Evolutionary conservation across 2,888 invertebrate species (phyloP).

Genomic region (Yponomeuta malinellus): DNA sequence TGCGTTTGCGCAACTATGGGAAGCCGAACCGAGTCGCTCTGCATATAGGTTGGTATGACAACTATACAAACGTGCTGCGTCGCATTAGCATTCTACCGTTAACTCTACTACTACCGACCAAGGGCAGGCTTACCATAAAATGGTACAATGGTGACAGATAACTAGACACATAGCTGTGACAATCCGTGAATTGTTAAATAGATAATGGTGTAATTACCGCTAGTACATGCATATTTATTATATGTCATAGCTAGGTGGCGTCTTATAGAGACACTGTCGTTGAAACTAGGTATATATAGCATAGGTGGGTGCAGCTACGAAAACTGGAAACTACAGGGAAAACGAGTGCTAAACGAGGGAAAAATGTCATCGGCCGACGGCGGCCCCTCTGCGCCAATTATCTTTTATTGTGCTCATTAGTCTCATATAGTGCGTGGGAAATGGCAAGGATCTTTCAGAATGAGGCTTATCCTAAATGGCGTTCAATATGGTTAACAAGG

Average conservation of each 20-base stretch:
- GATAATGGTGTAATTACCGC: neutral
- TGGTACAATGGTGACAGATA: neutral
- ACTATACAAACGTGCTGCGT: conserved; percentile 42
- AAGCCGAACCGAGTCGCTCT: conserved; percentile 6
- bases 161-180: neutral
- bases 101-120: conserved; percentile 44
- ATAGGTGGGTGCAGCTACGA: neutral
- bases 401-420: conserved; percentile 33
- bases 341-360: neutral
- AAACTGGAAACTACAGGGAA: neutral
- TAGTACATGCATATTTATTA: neutral
- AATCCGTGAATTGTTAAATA: conserved; percentile 3
- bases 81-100: conserved; percentile 71
- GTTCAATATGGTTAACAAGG: no score
- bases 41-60: conserved; percentile 26
- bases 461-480: no score
- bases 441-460: conserved; percentile 23
- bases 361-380: conserved; percentile 14
- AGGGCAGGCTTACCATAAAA: conserved; percentile 35
- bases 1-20: conserved; percentile 55
- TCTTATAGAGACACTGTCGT: neutral
- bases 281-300: neutral
- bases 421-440: conserved; percentile 29
- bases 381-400: conserved; percentile 29
- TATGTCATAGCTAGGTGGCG: neutral